Evolutionary conservation across 1,140 invertebrate genomes (phyloP).

Genomic region (Pseudomyrmex cubaensis): DNA sequence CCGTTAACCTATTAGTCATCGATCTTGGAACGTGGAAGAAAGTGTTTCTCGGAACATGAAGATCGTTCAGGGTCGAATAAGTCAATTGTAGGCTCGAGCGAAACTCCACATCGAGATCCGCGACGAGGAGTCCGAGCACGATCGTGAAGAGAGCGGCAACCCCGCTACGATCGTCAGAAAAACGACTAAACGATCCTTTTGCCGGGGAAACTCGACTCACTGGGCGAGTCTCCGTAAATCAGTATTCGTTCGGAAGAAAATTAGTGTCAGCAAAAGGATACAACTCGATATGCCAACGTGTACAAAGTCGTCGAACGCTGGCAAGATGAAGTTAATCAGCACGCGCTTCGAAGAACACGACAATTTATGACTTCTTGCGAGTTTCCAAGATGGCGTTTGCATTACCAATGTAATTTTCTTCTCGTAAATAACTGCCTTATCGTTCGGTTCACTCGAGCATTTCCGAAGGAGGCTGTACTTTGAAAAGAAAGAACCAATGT

Average conservation of each 20-base stretch:
- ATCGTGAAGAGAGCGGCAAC: constrained; percentile 54
- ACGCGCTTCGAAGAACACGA: constrained; percentile 45
- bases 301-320: constrained; percentile 10
- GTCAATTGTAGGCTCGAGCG: constrained; percentile 51
- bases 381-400: constrained; percentile 2
- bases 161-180: constrained; percentile 51
- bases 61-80: constrained; percentile 54
- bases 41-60: constrained; percentile 47
- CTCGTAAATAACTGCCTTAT: constrained; percentile 44
- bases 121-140: constrained; percentile 25
- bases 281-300: constrained; percentile 28
- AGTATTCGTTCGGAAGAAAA: constrained; percentile 68
- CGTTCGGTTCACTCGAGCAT: constrained; percentile 16
- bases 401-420: constrained; percentile 27
- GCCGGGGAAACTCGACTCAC: constrained; percentile 63
- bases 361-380: constrained; percentile 36
- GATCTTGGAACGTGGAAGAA: constrained; percentile 12
- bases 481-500: constrained; percentile 9
- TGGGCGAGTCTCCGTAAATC: constrained; percentile 69
- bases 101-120: constrained; percentile 16
- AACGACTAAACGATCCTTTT: constrained; percentile 49
- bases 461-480: not conserved
- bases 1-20: constrained; percentile 44
- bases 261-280: constrained; percentile 68
- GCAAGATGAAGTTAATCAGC: constrained; percentile 52